Percentiles rank a stretch among this genome's conserved stretches.
Conservation (phyloP, 2,797 vertebrate species). For the Enteromius afrohamiltoni region DNA sequence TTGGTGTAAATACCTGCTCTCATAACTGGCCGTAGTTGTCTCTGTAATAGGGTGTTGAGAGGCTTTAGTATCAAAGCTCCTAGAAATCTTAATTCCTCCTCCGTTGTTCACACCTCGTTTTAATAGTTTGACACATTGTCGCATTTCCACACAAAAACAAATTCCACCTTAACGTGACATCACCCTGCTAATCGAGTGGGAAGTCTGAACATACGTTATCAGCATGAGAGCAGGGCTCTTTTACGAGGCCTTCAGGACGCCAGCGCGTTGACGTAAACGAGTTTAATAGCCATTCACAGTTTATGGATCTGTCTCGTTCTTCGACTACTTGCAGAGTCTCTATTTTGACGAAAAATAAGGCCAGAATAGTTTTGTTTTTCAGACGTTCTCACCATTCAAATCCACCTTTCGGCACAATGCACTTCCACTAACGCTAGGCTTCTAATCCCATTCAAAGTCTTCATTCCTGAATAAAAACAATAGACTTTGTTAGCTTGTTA, state of each 20-base stretch:
- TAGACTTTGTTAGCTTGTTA: constrained; percentile 42
- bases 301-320: constrained; percentile 13
- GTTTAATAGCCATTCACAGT: constrained; percentile 42
- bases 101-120: constrained; percentile 44
- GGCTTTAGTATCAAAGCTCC: constrained; percentile 60
- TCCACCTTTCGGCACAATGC: constrained; percentile 26
- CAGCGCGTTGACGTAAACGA: constrained; percentile 24
- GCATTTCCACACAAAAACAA: constrained; percentile 76
- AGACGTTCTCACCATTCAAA: constrained; percentile 27
- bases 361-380: constrained; percentile 2
- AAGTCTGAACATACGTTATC: neutral
- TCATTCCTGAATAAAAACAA: constrained; percentile 8
- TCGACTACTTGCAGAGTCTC: neutral
- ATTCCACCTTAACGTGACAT: constrained; percentile 3
- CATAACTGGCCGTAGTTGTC: constrained; percentile 54
- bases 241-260: constrained; percentile 17
- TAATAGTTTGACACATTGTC: constrained; percentile 38
- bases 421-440: constrained; percentile 6
- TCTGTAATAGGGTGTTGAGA: constrained; percentile 48
- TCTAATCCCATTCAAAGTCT: constrained; percentile 26
- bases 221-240: constrained; percentile 8
- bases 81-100: constrained; percentile 59
- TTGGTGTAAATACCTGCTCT: constrained; percentile 36
- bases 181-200: neutral
- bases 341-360: constrained; percentile 20